Conservation (phyloP, 2,888 invertebrate genomes). For the Gryllus longicercus region DNA sequence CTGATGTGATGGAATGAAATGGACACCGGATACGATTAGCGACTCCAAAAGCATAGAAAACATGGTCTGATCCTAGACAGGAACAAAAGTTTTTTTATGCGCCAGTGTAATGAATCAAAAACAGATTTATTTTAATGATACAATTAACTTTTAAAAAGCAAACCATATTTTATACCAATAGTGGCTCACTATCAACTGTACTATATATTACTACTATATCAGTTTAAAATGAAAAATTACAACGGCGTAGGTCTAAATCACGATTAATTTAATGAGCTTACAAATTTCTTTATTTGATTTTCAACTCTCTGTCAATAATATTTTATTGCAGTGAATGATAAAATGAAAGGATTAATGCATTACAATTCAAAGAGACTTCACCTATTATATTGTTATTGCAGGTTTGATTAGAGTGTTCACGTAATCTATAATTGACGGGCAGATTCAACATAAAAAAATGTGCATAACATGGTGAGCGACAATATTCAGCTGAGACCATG, state of each 20-base stretch:
- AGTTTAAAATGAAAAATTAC: neutral
- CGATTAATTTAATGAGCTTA: neutral
- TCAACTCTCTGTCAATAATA: neutral
- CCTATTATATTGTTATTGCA: neutral
- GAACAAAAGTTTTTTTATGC: too few relatives aligned
- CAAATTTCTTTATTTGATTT: neutral
- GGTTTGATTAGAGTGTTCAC: neutral
- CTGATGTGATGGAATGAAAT: too few relatives aligned
- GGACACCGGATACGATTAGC: too few relatives aligned
- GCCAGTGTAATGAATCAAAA: too few relatives aligned
- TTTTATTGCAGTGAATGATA: slow-evolving; percentile 4
- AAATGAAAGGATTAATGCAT: neutral
- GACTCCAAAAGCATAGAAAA: too few relatives aligned
- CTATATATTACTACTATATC: neutral
- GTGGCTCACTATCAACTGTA: neutral
- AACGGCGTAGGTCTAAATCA: neutral
- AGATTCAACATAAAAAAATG: neutral
- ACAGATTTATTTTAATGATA: neutral
- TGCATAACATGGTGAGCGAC: neutral
- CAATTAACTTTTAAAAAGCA: neutral
- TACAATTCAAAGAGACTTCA: neutral
- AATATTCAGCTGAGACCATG: too few relatives aligned
- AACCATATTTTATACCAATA: neutral
- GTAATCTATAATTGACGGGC: neutral
- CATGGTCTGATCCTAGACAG: too few relatives aligned